Base-by-base conservation (phyloP, 2,888 invertebrate species). In the Podabrus alpinus region DNA sequence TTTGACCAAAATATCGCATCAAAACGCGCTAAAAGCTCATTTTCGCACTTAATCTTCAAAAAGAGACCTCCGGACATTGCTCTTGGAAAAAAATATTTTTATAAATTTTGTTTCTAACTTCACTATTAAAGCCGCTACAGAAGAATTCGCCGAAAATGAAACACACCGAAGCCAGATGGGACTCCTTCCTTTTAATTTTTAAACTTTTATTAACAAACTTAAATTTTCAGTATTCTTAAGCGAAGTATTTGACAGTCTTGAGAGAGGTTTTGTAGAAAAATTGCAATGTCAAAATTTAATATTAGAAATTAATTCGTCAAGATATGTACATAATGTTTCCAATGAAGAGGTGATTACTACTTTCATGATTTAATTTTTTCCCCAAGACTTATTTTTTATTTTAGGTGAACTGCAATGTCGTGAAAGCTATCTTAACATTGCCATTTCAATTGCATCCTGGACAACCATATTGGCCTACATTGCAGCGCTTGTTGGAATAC, bases 301-400 rank as follows among this genome's bases (percentile, higher is more conserved):
- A 84, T 89, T 98, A 79, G 98, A 98, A 90, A 96, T 98, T 59
- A 98, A 98, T 87, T 97, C 97, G 0, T 97, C 98, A 10, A 93
- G 98, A 88, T 97, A 97, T 88, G 98, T 98, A 1, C 98, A 98
- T 87, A 97, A 98, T 84, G 94, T 98, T 82, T 93, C 94, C 68
- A 91, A 97, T 75, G 92, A 92, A 84, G 97, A 98, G 89, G 96
- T 98, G 0, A 73, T 79, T 76, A 45, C 45, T n/a, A 45, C 5
- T 45, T 75, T 72, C 69, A 61, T 15, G 15, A 19, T 11, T 60
- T 70, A 29, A 24, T 15, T 15, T 64, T 69, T 71, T 59, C 61
- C 60, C n/a, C 24, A 64, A 66, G 11, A 5, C 2, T 15, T 21
- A 77, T 13, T 13, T 59, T 71, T 64, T 21, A 77, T 86, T 85